Conservation (phyloP, 2,113 vertebrate species). For the Aptenodytes forsteri region DNA sequence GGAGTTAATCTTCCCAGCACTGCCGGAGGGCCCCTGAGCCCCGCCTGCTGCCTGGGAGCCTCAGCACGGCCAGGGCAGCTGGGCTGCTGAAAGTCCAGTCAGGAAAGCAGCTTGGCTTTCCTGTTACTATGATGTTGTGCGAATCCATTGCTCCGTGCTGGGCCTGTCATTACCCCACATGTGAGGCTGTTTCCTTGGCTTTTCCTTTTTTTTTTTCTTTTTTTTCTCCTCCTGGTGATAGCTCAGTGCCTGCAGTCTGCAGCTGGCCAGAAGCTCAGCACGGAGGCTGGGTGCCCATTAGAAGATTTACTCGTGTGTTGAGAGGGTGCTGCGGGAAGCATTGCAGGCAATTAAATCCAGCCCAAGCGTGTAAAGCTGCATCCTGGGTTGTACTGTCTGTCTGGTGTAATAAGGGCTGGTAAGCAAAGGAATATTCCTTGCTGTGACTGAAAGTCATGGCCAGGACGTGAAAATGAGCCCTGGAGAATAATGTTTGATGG, state of each 20-base stretch:
- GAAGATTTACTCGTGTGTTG: background rate
- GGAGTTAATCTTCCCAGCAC: background rate
- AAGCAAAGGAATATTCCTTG: background rate
- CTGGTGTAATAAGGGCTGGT: background rate
- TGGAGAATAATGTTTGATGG: background rate
- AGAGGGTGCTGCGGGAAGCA: background rate
- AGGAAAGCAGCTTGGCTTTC: background rate
- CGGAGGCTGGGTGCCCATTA: background rate
- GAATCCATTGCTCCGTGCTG: background rate
- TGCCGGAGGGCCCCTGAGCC: background rate
- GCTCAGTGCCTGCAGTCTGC: background rate
- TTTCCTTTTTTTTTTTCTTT: too few species aligned
- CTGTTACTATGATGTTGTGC: accelerated
- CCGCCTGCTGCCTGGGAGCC: background rate
- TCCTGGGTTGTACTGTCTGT: too few species aligned
- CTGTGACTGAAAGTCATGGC: background rate
- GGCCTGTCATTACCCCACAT: background rate
- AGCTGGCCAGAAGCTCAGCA: background rate
- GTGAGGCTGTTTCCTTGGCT: background rate
- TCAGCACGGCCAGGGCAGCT: background rate
- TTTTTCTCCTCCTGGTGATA: too few species aligned
- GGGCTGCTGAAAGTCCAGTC: background rate
- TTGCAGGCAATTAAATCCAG: background rate
- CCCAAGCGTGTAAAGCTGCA: too few species aligned
- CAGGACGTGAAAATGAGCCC: background rate